phyloP scores from a whole-genome alignment of 2,797 vertebrate species.

The Gymnopithys bicolor region DNA sequence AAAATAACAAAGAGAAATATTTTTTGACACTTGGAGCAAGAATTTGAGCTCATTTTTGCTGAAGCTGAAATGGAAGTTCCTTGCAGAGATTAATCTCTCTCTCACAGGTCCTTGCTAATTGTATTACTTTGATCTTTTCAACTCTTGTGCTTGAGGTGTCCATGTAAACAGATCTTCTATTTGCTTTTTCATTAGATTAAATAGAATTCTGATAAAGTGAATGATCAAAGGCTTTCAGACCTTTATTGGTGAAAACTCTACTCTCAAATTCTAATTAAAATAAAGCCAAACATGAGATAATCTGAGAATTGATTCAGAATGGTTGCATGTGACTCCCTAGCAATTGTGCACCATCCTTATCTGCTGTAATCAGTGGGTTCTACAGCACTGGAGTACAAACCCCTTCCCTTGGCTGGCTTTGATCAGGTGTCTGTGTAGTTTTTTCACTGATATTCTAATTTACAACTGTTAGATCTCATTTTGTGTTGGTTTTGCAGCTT shows the following conservation, averaged over 20 bases:
- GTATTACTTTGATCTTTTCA: constrained; percentile 66
- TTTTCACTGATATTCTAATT: constrained; percentile 3
- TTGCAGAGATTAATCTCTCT: constrained; percentile 43
- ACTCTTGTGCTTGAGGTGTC: constrained; percentile 59
- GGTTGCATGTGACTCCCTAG: constrained; percentile 54
- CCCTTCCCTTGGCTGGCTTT: constrained; percentile 16
- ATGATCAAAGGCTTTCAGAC: constrained; percentile 59
- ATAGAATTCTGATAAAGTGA: constrained; percentile 50
- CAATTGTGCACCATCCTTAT: constrained; percentile 45
- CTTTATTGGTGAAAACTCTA: constrained; percentile 54
- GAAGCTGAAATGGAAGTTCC: constrained; percentile 47
- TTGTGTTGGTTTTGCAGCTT: constrained; percentile 54
- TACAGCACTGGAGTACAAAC: not conserved
- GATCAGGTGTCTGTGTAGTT: constrained; percentile 33
- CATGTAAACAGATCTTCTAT: constrained; percentile 64
- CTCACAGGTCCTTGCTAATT: constrained; percentile 55
- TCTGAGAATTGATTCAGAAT: constrained; percentile 35
- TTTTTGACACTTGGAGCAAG: constrained; percentile 29
- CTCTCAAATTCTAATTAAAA: constrained; percentile 49
- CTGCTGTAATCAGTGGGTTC: constrained; percentile 29
- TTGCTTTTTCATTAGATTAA: constrained; percentile 60
- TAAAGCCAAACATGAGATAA: constrained; percentile 60
- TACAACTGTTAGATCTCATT: constrained; percentile 18
- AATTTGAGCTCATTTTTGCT: constrained; percentile 37
- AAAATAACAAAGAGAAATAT: not conserved